A percentile compares a stretch with the other conserved stretches of the same genome.
Conservation (phyloP, 1,140 invertebrate species). For the Dendrolimus punctatus region DNA sequence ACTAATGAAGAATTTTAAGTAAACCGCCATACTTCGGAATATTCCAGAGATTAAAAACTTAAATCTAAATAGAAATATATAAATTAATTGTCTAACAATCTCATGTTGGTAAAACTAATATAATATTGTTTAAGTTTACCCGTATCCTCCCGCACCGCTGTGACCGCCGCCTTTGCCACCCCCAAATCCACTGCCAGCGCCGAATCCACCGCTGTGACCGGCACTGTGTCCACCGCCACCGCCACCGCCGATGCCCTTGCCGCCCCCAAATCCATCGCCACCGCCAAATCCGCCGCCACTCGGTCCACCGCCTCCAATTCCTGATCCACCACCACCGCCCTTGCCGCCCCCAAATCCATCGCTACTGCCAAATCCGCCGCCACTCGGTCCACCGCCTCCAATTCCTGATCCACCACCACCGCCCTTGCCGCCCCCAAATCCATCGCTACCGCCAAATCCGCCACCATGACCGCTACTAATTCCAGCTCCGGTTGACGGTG, state of each 20-base stretch:
- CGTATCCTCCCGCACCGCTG: conserved; percentile 29
- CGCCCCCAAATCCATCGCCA: conserved; percentile 7
- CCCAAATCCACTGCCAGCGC: conserved; percentile 9
- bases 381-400: too few species aligned
- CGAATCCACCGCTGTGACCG: conserved; percentile 13
- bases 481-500: too few species aligned
- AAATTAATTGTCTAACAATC: too few species aligned
- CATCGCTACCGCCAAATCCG: too few species aligned
- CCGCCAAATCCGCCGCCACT: conserved; percentile 9
- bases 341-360: conserved; percentile 5
- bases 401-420: too few species aligned
- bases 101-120: too few species aligned
- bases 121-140: conserved; percentile 20
- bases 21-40: too few species aligned
- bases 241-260: conserved; percentile 11
- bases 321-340: conserved; percentile 5
- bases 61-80: too few species aligned
- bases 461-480: too few species aligned
- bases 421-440: too few species aligned
- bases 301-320: conserved; percentile 2
- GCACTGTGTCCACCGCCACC: conserved; percentile 10
- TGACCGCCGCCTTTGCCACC: conserved; percentile 12
- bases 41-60: too few species aligned
- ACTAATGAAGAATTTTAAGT: too few species aligned
- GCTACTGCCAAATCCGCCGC: conserved; percentile 8